A percentile compares a stretch with the other conserved stretches of the same genome.
These are phyloP conservation scores for Napeogenes inachia DNA, from an alignment of 2,888 invertebrate genomes.

Conservation along the genomic window DNA sequence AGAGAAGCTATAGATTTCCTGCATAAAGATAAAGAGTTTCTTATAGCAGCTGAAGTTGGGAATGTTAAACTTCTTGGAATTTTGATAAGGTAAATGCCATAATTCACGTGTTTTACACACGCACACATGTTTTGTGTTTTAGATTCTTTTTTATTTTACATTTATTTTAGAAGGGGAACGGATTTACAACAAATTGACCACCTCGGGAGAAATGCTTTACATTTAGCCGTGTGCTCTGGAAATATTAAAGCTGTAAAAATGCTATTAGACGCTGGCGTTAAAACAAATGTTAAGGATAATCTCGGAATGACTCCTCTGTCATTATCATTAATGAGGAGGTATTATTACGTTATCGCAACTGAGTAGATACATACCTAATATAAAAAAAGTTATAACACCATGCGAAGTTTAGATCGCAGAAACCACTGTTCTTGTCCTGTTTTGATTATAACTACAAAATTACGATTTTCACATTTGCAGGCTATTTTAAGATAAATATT, in stretches of 20 bases:
- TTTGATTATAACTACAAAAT: too few species aligned
- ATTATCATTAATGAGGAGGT: constrained; percentile 63
- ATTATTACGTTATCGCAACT: constrained; percentile 2
- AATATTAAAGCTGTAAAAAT: constrained; percentile 41
- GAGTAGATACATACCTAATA: too few species aligned
- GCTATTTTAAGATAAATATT: too few species aligned
- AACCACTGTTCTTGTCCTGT: too few species aligned
- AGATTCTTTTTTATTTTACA: constrained; percentile 7
- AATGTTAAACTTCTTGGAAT: constrained; percentile 41
- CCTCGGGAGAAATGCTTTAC: constrained; percentile 59
- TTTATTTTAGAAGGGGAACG: constrained; percentile 36
- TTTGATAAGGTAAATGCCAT: constrained; percentile 43
- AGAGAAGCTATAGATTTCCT: constrained; percentile 48
- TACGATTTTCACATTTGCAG: too few species aligned
- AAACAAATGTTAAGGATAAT: constrained; percentile 55
- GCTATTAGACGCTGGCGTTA: constrained; percentile 52
- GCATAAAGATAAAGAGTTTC: constrained; percentile 49
- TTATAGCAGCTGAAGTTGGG: constrained; percentile 58
- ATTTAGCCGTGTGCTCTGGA: constrained; percentile 56
- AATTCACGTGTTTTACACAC: constrained; percentile 1
- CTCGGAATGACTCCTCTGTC: constrained; percentile 70
- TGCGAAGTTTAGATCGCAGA: too few species aligned
- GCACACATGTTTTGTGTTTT: constrained; percentile 3
- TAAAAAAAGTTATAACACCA: too few species aligned
- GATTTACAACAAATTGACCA: constrained; percentile 54